Percentiles rank a stretch among this genome's conserved stretches.
These are phyloP conservation scores for Selenia dentaria DNA, from an alignment of 2,888 invertebrate genomes.

Conservation along the genomic window DNA sequence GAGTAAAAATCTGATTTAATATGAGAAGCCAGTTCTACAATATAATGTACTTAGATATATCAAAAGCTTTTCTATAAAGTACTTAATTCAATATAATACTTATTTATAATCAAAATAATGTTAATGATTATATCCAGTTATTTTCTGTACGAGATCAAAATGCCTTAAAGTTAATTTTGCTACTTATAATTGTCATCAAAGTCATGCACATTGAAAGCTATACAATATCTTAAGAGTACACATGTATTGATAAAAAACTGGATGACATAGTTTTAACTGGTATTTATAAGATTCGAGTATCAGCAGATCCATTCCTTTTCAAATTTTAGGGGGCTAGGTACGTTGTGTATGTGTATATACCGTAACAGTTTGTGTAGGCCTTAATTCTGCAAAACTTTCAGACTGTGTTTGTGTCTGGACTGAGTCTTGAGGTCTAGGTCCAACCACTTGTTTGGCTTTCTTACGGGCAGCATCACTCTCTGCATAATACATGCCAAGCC, in stretches of 20 bases:
- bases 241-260: neutral
- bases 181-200: too few relatives aligned
- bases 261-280: neutral
- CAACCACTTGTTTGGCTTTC: conserved; percentile 62
- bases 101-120: neutral
- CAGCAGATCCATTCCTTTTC: conserved; percentile 8
- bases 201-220: too few relatives aligned
- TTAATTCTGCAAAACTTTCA: conserved; percentile 60
- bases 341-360: conserved; percentile 55
- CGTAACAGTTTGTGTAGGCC: conserved; percentile 72
- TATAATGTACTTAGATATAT: neutral
- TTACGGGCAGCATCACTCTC: conserved; percentile 79
- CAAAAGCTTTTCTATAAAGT: neutral
- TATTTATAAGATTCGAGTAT: conserved; percentile 26
- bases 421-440: conserved; percentile 54
- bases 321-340: conserved; percentile 12
- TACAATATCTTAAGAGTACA: too few relatives aligned
- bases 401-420: conserved; percentile 60
- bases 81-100: neutral
- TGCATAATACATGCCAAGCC: conserved; percentile 79
- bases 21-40: neutral
- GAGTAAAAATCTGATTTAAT: conserved; percentile 1
- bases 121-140: conserved; percentile 3
- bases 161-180: conserved; percentile 9
- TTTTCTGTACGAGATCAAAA: conserved; percentile 22